A percentile compares a stretch with the other conserved stretches of the same genome.
Conservation (phyloP, 2,113 vertebrate species). For the Podarcis cretensis region DNA sequence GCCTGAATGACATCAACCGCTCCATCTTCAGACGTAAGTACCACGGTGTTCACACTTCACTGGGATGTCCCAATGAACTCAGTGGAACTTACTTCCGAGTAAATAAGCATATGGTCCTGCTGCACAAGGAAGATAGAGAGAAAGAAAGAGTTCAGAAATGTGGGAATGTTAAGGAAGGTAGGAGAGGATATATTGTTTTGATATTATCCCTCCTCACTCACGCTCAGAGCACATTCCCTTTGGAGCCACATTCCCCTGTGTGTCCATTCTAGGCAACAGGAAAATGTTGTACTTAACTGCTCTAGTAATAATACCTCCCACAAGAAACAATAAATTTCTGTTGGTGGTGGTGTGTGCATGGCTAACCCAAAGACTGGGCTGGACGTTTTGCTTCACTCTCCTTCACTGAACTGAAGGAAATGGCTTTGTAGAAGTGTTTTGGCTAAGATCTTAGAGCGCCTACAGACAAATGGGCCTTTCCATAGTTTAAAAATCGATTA, state of each 20-base stretch:
- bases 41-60: background rate
- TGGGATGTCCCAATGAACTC: background rate
- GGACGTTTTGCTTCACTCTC: background rate
- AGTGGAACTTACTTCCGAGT: background rate
- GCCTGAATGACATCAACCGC: background rate
- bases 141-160: background rate
- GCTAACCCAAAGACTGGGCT: background rate
- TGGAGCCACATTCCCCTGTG: too few relatives aligned
- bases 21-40: background rate
- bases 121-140: conserved; percentile 5
- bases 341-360: background rate
- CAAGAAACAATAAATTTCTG: background rate
- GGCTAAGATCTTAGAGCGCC: background rate
- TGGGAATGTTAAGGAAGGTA: background rate
- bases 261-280: too few relatives aligned
- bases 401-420: background rate
- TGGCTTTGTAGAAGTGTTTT: background rate
- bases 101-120: background rate
- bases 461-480: background rate
- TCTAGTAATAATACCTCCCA: too few relatives aligned
- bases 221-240: too few relatives aligned
- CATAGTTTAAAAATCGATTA: background rate
- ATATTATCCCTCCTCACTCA: background rate
- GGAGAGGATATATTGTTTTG: background rate
- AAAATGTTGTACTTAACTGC: too few relatives aligned